Percentiles rank a stretch among this genome's conserved stretches.
Conservation (phyloP, 2,797 vertebrate genomes). For the Tragopan temminckii region DNA sequence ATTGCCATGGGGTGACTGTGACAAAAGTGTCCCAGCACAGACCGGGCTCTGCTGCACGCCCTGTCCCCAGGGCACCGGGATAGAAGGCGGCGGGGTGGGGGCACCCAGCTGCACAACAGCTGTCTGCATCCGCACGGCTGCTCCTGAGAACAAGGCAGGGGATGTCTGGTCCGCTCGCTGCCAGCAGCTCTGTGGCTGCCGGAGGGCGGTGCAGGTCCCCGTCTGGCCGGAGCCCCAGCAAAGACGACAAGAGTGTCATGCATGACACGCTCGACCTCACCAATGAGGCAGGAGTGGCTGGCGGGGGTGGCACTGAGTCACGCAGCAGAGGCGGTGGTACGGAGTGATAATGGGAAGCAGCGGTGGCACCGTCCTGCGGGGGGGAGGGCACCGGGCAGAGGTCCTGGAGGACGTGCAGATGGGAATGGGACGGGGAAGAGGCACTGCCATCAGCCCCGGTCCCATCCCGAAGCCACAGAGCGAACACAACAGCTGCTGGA, state of each 20-base stretch:
- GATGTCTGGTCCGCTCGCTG: not conserved
- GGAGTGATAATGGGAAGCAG: conserved; percentile 32
- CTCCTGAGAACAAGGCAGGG: not conserved
- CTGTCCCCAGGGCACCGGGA: not conserved
- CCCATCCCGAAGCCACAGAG: not conserved
- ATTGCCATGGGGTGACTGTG: fast-evolving
- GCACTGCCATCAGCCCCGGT: not conserved
- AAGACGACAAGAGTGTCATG: conserved; percentile 33
- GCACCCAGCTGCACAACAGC: conserved; percentile 12
- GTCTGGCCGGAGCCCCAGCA: not conserved
- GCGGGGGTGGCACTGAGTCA: conserved; percentile 18
- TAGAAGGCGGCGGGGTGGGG: not conserved
- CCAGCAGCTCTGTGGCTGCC: not conserved
- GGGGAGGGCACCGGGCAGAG: not conserved
- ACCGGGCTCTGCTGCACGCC: not conserved
- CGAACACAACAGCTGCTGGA: fast-evolving
- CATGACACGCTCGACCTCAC: not conserved
- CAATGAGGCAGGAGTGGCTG: not conserved
- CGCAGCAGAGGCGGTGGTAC: not conserved
- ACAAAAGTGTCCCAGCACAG: not conserved
- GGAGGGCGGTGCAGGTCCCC: not conserved
- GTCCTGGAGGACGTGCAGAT: not conserved
- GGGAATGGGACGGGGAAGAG: not conserved
- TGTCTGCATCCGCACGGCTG: not conserved
- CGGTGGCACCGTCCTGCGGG: fast-evolving